Conservation (phyloP, 1,140 invertebrate genomes). For the Temnothorax curvispinosus region DNA sequence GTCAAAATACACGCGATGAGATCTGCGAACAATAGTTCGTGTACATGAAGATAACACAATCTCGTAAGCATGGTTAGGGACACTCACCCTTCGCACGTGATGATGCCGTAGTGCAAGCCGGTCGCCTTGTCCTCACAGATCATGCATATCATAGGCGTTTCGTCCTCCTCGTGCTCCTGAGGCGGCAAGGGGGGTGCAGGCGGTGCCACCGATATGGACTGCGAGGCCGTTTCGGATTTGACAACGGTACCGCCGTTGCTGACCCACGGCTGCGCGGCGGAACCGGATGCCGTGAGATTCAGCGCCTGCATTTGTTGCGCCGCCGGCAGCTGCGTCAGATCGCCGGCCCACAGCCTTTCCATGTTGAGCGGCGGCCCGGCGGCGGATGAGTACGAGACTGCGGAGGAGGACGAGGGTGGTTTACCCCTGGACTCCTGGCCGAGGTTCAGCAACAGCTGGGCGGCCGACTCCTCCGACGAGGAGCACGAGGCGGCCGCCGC, state of each 20-base stretch:
- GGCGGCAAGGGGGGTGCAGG: conserved; percentile 86
- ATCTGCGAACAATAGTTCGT: background rate
- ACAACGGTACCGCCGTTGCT: conserved; percentile 82
- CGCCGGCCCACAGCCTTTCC: conserved; percentile 95
- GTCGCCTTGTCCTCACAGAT: conserved; percentile 99
- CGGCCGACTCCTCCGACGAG: conserved; percentile 91
- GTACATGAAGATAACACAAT: background rate
- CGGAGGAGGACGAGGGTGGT: conserved; percentile 73
- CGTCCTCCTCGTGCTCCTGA: conserved; percentile 92
- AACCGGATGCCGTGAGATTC: conserved; percentile 90
- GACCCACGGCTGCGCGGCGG: conserved; percentile 82
- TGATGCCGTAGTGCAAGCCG: conserved; percentile 98
- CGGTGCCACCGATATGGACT: conserved; percentile 84
- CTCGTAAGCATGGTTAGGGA: background rate
- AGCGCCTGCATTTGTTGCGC: conserved; percentile 93
- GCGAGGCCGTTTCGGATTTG: conserved; percentile 81
- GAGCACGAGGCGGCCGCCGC: conserved; percentile 84
- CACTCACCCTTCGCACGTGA: conserved; percentile 97
- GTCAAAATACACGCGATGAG: too few species aligned
- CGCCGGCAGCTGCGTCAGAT: conserved; percentile 92
- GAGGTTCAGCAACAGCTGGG: conserved; percentile 92
- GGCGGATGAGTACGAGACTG: conserved; percentile 83
- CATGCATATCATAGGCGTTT: conserved; percentile 98
- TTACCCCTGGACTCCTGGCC: conserved; percentile 89
- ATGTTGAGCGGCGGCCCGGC: conserved; percentile 91